These are phyloP conservation scores for Drosophila antonietae DNA, from an alignment of 2,888 invertebrate genomes.

Conservation along the genomic window DNA sequence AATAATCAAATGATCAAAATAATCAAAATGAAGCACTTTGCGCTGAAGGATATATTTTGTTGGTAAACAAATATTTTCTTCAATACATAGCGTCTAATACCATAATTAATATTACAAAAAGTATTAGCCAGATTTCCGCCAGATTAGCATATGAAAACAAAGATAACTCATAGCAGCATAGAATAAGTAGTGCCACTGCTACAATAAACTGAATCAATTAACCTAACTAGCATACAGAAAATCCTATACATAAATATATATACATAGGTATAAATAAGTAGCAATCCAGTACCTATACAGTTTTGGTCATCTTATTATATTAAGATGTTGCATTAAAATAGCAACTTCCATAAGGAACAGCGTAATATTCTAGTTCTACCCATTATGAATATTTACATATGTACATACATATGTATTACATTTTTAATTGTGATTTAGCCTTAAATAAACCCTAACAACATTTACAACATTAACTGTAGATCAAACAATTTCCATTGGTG, in stretches of 20 bases:
- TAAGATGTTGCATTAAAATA: conserved; percentile 14
- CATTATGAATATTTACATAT: conserved; percentile 16
- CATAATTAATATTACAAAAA: neutral
- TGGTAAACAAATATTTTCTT: neutral
- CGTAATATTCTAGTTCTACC: conserved; percentile 37
- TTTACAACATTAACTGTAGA: conserved; percentile 13
- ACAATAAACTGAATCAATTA: conserved; percentile 5
- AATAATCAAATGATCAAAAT: conserved; percentile 9
- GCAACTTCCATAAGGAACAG: conserved; percentile 33
- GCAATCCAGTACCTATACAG: conserved; percentile 19
- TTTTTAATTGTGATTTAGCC: conserved; percentile 54
- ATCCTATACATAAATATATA: neutral
- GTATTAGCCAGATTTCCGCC: conserved; percentile 7
- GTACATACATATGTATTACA: conserved; percentile 11
- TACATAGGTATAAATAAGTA: neutral
- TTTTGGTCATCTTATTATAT: conserved; percentile 12
- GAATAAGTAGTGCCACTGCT: neutral
- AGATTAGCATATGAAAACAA: neutral
- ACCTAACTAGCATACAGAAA: too few species aligned
- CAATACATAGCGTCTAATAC: neutral
- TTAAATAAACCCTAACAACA: conserved; percentile 30
- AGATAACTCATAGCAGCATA: neutral
- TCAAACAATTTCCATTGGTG: conserved; percentile 1
- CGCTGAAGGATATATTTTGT: neutral
- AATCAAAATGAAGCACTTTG: conserved; percentile 17